These are phyloP conservation scores for Caenorhabditis sp. DNA, from an alignment of 2,888 invertebrate species.

Conservation along the genomic window DNA sequence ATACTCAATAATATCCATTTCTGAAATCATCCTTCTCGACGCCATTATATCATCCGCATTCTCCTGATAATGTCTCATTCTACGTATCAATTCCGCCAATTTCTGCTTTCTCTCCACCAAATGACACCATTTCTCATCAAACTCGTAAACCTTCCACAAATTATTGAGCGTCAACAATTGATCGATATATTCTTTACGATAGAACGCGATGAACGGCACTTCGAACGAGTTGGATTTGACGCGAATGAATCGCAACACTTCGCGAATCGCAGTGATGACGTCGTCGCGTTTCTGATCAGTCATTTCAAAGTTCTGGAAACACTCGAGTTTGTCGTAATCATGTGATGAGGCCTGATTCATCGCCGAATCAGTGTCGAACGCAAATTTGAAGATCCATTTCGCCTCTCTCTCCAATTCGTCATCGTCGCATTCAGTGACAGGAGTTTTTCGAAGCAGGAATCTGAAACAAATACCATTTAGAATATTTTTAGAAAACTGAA, in stretches of 20 bases:
- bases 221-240: constrained; percentile 36
- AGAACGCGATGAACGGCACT: constrained; percentile 97
- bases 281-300: constrained; percentile 4
- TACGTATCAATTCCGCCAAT: constrained; percentile 82
- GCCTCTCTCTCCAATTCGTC: constrained; percentile 91
- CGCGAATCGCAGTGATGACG: constrained; percentile 31
- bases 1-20: constrained; percentile 52
- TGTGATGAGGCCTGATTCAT: constrained; percentile 7
- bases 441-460: constrained; percentile 59
- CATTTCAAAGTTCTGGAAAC: constrained; percentile 5
- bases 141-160: constrained; percentile 96
- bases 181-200: constrained; percentile 94
- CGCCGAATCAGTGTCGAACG: constrained; percentile 76
- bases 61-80: constrained; percentile 89
- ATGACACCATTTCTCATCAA: constrained; percentile 82
- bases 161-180: constrained; percentile 84
- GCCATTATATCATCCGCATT: constrained; percentile 70
- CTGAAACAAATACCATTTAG: too few species aligned
- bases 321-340: constrained; percentile 20
- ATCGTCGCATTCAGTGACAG: constrained; percentile 64
- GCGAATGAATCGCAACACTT: constrained; percentile 41
- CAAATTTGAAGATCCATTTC: constrained; percentile 95
- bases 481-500: too few species aligned
- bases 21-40: constrained; percentile 34
- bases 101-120: constrained; percentile 40